phyloP scores from a whole-genome alignment of 2,888 invertebrate genomes.

The Cheilosia grossa region DNA sequence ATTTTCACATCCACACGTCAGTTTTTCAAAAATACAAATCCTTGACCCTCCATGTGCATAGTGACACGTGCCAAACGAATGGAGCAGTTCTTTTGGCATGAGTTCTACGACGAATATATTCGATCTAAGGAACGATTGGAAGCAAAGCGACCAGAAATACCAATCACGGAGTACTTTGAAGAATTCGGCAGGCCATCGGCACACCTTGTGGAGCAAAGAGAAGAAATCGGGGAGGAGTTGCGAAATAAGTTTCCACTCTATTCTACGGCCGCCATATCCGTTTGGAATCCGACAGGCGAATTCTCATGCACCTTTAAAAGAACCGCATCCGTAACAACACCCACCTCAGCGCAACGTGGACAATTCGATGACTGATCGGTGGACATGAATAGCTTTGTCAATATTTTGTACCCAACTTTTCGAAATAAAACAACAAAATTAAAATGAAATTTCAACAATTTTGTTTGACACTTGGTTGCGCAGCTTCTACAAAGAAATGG shows the following conservation, averaged over 20 bases:
- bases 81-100: slow-evolving; percentile 81
- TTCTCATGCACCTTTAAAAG: slow-evolving; percentile 78
- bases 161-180: slow-evolving; percentile 79
- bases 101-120: slow-evolving; percentile 80
- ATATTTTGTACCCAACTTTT: too few relatives aligned
- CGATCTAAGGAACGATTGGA: slow-evolving; percentile 77
- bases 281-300: slow-evolving; percentile 81
- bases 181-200: slow-evolving; percentile 76
- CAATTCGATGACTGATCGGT: slow-evolving; percentile 77
- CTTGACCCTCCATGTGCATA: slow-evolving; percentile 55
- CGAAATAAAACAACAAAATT: too few relatives aligned
- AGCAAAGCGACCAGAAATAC: slow-evolving; percentile 41
- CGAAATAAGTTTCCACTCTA: slow-evolving; percentile 80
- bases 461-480: too few relatives aligned
- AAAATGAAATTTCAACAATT: too few relatives aligned
- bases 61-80: slow-evolving; percentile 79
- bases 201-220: slow-evolving; percentile 66
- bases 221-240: slow-evolving; percentile 77
- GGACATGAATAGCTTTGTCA: too few relatives aligned
- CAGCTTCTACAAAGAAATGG: too few relatives aligned
- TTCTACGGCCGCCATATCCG: slow-evolving; percentile 79
- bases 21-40: neutral
- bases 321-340: slow-evolving; percentile 78
- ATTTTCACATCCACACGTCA: neutral
- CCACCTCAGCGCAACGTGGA: slow-evolving; percentile 78